Evolutionary conservation across 2,113 vertebrate species (phyloP).

Genomic region (Rhadina sibilatrix): DNA sequence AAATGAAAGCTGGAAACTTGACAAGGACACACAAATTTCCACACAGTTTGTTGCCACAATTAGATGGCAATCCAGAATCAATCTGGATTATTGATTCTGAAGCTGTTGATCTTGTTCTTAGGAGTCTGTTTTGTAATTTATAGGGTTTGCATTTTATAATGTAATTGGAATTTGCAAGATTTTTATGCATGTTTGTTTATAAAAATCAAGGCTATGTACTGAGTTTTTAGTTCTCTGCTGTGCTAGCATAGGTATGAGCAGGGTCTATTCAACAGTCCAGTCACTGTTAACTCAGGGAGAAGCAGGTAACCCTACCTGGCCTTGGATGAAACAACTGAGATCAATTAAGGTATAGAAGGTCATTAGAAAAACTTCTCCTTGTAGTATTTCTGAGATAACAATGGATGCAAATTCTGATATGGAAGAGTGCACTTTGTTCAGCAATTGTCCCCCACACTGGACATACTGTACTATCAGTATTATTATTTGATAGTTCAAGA

Average conservation of each 20-base stretch:
- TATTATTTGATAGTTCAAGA: neutral
- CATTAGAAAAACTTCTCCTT: neutral
- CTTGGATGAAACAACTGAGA: neutral
- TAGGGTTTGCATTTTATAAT: neutral
- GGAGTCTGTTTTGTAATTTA: neutral
- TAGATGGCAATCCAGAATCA: too few relatives aligned
- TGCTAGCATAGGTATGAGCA: neutral
- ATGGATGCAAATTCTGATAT: neutral
- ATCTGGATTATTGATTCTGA: neutral
- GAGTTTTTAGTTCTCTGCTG: neutral
- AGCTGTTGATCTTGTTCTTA: neutral
- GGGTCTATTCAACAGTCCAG: neutral
- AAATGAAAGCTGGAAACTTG: neutral
- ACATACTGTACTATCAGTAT: rapidly evolving
- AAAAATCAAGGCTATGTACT: neutral
- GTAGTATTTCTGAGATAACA: neutral
- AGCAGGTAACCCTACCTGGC: neutral
- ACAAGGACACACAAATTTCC: neutral
- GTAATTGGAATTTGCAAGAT: neutral
- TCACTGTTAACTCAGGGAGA: neutral
- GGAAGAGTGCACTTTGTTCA: neutral
- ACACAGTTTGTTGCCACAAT: neutral
- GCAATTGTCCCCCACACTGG: neutral
- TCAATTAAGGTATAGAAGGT: neutral
- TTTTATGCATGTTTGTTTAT: neutral